These are phyloP conservation scores for Didymodactylos carnosus DNA, from an alignment of 2,888 invertebrate genomes.

Conservation along the genomic window DNA sequence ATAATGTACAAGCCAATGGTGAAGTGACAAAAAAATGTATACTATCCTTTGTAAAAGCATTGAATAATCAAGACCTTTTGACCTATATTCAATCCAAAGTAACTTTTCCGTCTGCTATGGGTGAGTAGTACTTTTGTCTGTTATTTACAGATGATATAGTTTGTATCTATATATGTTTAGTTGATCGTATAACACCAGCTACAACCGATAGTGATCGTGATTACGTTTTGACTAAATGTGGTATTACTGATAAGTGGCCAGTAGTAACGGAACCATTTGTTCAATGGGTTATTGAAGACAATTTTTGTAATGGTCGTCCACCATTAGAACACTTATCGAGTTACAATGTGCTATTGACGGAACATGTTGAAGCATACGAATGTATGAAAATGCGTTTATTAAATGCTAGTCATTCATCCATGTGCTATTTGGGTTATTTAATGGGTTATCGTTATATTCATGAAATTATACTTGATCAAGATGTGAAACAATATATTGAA, in stretches of 20 bases:
- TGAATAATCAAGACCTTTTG: neutral
- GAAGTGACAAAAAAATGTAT: slow-evolving; percentile 2
- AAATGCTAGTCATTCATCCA: neutral
- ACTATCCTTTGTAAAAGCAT: neutral
- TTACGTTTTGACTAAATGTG: neutral
- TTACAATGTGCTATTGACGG: neutral
- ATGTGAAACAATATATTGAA: neutral
- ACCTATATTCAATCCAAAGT: neutral
- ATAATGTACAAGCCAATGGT: slow-evolving; percentile 10
- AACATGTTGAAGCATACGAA: slow-evolving; percentile 8
- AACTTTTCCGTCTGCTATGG: slow-evolving; percentile 9
- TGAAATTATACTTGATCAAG: neutral
- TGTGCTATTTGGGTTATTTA: slow-evolving; percentile 5
- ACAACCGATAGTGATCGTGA: slow-evolving; percentile 1
- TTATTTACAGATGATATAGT: too few relatives aligned
- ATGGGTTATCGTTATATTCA: neutral
- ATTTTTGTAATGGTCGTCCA: slow-evolving; percentile 4
- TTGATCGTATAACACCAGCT: slow-evolving; percentile 9
- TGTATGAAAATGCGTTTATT: slow-evolving; percentile 8
- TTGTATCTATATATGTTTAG: neutral
- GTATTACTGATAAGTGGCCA: slow-evolving; percentile 2
- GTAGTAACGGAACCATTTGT: slow-evolving; percentile 4
- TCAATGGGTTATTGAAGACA: slow-evolving; percentile 12
- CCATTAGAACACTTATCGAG: neutral
- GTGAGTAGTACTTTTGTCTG: too few relatives aligned